phyloP scores from a whole-genome alignment of 2,888 invertebrate species.

The Meteorus colon region DNA sequence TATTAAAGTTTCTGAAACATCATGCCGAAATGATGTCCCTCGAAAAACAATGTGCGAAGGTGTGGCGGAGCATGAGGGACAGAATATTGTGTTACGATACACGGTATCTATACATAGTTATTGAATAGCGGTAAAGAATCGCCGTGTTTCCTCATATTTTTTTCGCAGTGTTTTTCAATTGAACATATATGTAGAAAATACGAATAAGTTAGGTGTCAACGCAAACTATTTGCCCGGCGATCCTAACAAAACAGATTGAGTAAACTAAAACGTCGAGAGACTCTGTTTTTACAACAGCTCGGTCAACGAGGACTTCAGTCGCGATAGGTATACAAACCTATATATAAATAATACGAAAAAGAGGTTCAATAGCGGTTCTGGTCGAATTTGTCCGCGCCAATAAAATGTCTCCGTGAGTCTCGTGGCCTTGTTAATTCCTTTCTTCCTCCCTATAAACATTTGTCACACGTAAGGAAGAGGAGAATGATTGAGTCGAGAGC shows the following conservation, averaged over 20 bases:
- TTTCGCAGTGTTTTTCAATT: constrained; percentile 42
- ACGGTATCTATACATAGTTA: no score
- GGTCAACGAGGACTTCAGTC: constrained; percentile 56
- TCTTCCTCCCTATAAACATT: constrained; percentile 4
- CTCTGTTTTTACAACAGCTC: constrained; percentile 63
- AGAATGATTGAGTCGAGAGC: constrained; percentile 12
- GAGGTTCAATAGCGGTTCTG: neutral
- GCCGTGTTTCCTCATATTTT: neutral
- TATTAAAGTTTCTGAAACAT: no score
- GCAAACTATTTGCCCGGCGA: constrained; percentile 54
- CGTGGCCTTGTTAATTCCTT: neutral
- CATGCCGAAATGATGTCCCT: no score
- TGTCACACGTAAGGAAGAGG: constrained; percentile 2
- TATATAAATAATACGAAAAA: neutral
- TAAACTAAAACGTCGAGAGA: constrained; percentile 61
- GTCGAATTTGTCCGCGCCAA: constrained; percentile 10
- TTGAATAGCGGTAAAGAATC: constrained; percentile 37
- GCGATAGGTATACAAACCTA: constrained; percentile 27
- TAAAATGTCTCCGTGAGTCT: neutral
- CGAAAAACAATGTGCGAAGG: no score
- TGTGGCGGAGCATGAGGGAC: no score
- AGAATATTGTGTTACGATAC: no score
- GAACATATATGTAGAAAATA: constrained; percentile 42
- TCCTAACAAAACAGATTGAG: constrained; percentile 64
- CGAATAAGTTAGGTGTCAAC: constrained; percentile 35